These are phyloP conservation scores for Cabera pusaria DNA, from an alignment of 2,888 invertebrate genomes.

Conservation along the genomic window DNA sequence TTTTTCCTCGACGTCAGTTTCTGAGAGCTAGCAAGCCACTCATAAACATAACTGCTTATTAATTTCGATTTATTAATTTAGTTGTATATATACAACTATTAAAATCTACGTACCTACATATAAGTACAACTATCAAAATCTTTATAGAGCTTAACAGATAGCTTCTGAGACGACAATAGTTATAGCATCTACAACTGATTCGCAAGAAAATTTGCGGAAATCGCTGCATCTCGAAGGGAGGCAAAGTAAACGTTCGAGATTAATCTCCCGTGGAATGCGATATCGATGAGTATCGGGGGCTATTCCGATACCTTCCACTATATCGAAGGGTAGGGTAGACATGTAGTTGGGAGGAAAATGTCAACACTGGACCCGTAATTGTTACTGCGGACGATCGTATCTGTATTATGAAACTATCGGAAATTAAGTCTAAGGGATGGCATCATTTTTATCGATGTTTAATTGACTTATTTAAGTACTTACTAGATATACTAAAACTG, in stretches of 20 bases:
- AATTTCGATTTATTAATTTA: too few relatives aligned
- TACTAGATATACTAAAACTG: too few relatives aligned
- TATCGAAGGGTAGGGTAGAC: constrained; percentile 35
- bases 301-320: constrained; percentile 24
- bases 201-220: constrained; percentile 51
- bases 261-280: constrained; percentile 66
- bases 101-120: too few relatives aligned
- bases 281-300: constrained; percentile 59
- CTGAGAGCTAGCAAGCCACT: too few relatives aligned
- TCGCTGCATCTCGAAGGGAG: constrained; percentile 27
- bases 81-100: too few relatives aligned
- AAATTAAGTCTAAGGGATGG: constrained; percentile 23
- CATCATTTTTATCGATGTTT: neutral
- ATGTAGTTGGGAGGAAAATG: constrained; percentile 56
- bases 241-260: constrained; percentile 51
- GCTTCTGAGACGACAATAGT: too few relatives aligned
- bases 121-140: too few relatives aligned
- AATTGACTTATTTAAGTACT: too few relatives aligned
- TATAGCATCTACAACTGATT: too few relatives aligned
- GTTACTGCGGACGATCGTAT: constrained; percentile 34
- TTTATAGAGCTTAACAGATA: too few relatives aligned
- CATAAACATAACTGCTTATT: too few relatives aligned
- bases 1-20: too few relatives aligned
- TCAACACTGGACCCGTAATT: constrained; percentile 63
- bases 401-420: constrained; percentile 28